phyloP scores from a whole-genome alignment of 2,113 vertebrate genomes.

The Ictidomys tridecemlineatus region DNA sequence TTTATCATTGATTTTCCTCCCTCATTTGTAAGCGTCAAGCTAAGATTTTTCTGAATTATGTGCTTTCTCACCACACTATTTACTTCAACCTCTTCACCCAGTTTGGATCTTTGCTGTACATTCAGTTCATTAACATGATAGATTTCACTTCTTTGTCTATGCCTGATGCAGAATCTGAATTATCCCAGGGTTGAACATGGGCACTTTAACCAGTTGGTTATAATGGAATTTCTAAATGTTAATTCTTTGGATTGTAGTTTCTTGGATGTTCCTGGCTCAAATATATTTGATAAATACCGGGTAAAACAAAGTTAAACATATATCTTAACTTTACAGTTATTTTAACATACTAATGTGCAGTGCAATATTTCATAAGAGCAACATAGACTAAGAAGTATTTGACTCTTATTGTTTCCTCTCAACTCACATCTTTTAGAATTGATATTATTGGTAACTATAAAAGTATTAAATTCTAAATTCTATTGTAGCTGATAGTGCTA shows the following conservation, averaged over 20 bases:
- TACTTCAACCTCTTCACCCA: neutral
- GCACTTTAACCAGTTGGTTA: neutral
- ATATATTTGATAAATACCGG: neutral
- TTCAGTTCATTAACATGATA: neutral
- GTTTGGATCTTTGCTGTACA: neutral
- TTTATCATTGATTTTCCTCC: neutral
- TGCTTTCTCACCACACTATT: neutral
- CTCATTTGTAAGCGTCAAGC: neutral
- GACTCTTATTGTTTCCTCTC: neutral
- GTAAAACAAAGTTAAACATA: constrained; percentile 20
- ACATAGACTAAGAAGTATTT: neutral
- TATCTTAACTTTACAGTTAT: neutral
- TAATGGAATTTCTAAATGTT: neutral
- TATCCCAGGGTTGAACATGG: neutral
- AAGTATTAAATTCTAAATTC: constrained; percentile 19
- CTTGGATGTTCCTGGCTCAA: neutral
- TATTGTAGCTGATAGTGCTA: neutral
- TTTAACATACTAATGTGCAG: neutral
- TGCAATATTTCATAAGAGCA: neutral
- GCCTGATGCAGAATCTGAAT: neutral
- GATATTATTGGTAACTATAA: neutral
- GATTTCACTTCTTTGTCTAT: neutral
- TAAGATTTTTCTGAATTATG: neutral
- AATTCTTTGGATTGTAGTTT: neutral
- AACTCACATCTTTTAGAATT: constrained; percentile 8